A percentile compares a stretch with the other conserved stretches of the same genome.
These are phyloP conservation scores for Thalassarche chlororhynchos DNA, from an alignment of 2,113 vertebrate species.

Conservation along the genomic window DNA sequence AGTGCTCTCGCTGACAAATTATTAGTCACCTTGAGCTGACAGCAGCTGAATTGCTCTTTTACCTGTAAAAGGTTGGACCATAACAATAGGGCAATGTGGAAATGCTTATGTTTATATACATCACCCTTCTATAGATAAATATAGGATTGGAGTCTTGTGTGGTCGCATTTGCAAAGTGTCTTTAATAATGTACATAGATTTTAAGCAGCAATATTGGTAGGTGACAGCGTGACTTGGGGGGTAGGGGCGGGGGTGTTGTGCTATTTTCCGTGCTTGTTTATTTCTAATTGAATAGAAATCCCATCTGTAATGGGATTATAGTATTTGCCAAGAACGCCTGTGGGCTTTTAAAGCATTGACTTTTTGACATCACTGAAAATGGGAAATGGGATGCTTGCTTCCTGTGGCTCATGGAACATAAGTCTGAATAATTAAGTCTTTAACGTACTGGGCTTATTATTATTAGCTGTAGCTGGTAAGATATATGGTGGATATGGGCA, in stretches of 20 bases:
- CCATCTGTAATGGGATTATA: neutral
- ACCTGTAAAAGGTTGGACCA: neutral
- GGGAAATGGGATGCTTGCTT: neutral
- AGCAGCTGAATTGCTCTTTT: neutral
- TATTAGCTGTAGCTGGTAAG: neutral
- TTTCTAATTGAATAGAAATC: constrained; percentile 11
- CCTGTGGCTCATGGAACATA: neutral
- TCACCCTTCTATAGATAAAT: neutral
- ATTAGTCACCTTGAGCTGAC: neutral
- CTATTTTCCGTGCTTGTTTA: neutral
- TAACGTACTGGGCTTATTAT: neutral
- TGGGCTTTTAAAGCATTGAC: neutral
- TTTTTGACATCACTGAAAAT: neutral
- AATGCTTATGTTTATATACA: neutral
- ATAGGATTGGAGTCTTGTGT: neutral
- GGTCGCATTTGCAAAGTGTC: neutral
- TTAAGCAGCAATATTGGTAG: neutral
- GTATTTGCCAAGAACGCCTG: neutral
- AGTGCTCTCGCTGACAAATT: neutral
- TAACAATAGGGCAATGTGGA: neutral
- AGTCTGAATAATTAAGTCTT: neutral
- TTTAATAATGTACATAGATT: neutral
- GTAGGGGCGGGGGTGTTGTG: neutral
- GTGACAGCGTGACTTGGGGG: neutral
- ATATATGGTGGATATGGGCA: neutral